phyloP scores from a whole-genome alignment of 2,797 vertebrate species.

The Synaphobranchus kaupii region DNA sequence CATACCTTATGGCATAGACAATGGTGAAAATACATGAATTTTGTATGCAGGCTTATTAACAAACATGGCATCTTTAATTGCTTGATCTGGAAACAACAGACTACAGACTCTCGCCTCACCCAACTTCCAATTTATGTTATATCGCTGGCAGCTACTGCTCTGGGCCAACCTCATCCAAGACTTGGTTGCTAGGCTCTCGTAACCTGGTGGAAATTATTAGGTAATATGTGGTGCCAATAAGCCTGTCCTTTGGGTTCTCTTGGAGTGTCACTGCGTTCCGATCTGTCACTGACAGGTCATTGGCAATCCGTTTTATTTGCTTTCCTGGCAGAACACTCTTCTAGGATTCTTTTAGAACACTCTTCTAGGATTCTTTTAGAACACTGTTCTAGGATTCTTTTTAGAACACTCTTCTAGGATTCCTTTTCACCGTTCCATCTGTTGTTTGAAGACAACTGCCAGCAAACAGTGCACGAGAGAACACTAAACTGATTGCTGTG shows the following conservation, averaged over 20 bases:
- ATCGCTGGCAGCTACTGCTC: not conserved
- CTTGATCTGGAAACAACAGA: not conserved
- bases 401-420: not conserved
- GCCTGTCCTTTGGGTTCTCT: not conserved
- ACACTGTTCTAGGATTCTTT: no score
- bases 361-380: not conserved
- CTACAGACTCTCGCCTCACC: not conserved
- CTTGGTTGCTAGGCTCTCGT: not conserved
- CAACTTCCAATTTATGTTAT: not conserved
- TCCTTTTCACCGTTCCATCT: not conserved
- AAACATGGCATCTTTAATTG: not conserved
- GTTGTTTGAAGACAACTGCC: not conserved
- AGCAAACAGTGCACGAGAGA: not conserved
- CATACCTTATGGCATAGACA: not conserved
- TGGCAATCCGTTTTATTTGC: not conserved
- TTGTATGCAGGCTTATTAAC: not conserved
- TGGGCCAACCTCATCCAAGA: not conserved
- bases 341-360: not conserved
- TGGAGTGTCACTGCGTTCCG: not conserved
- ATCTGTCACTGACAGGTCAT: not conserved
- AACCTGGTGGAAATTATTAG: not conserved
- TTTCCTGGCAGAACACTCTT: not conserved
- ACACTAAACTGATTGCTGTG: not conserved
- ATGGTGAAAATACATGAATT: not conserved
- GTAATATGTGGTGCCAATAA: not conserved